Evolutionary conservation across 2,113 vertebrate species (phyloP), one percentile per base, ranked within the genome.

Genomic region (Ahaetulla prasina): DNA sequence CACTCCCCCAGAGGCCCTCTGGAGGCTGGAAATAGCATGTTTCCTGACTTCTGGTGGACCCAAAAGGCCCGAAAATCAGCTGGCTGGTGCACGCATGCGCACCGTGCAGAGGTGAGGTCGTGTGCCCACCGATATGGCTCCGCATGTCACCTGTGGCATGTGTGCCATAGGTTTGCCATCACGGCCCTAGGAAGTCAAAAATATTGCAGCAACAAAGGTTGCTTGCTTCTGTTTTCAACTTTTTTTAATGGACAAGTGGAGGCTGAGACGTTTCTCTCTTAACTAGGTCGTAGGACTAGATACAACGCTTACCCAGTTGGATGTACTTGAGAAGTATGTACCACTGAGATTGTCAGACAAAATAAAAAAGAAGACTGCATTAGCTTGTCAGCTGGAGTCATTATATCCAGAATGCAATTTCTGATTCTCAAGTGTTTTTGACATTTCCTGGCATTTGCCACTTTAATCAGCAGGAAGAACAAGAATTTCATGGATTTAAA

Each of bases 401-500:
- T 0, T 1, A 94, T 94, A 60, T 84, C 88, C 93, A 14, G 63
- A 94, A 84, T 90, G 30, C 87, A 88, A 53, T 35, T 85, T 92
- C 35, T n/a, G 45, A 87, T 91, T 55, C 60, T 85, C 39, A 91
- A 93, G 93, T 47, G 87, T n/a, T 86, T 95, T 53, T 80, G 50
- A 94, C 91, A 90, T 90, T 60, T 94, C 12, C 43, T 91, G 80
- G 90, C 68, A 84, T 10, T 90, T 45, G 63, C 88, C 55, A 92
- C 20, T 93, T 93, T 92, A 87, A 90, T 91, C 87, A 89, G 74
- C 18, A 39, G 23, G 86, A 50, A 10, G 16, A 74, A 80, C 30
- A 92, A 92, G 60, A 89, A 91, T 93, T 93, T 88, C 12, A n/a
- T 14, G 90, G 95, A 93, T 95, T 94, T 91, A 92, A 92, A 90